Conservation (phyloP, 37 sponge, comb jelly and placozoan genomes). For the Haliclona indistincta region DNA sequence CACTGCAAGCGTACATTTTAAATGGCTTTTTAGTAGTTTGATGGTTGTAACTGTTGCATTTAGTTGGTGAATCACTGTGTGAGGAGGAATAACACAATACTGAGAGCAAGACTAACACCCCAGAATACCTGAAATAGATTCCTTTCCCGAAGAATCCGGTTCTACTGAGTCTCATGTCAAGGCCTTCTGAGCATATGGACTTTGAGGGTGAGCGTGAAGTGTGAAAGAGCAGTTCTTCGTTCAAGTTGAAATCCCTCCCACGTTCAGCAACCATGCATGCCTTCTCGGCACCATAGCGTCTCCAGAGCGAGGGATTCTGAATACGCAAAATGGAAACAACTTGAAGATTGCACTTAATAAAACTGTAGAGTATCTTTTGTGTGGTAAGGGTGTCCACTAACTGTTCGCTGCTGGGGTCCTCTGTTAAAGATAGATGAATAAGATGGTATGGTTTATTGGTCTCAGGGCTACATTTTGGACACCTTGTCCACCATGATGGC, state of each 20-base stretch:
- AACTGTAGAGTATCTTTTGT: too few species aligned
- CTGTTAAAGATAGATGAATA: conserved; percentile 26
- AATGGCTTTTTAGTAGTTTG: conserved; percentile 25
- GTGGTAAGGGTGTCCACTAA: too few species aligned
- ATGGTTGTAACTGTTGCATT: conserved; percentile 62
- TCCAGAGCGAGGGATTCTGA: conserved; percentile 60
- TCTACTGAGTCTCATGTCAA: conserved; percentile 61
- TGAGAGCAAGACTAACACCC: background rate
- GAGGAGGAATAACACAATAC: background rate
- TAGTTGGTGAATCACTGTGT: conserved; percentile 64
- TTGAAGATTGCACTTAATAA: too few species aligned
- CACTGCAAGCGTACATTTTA: conserved; percentile 65
- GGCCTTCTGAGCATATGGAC: conserved; percentile 76
- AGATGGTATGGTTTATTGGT: conserved; percentile 20
- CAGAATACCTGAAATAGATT: conserved; percentile 79
- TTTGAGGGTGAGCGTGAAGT: conserved; percentile 28
- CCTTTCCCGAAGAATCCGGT: conserved; percentile 74
- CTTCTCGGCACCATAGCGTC: conserved; percentile 52
- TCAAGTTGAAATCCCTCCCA: conserved; percentile 22
- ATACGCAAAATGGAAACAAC: conserved; percentile 46
- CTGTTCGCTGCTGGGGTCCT: conserved; percentile 16
- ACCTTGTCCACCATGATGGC: conserved; percentile 19
- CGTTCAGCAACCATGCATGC: conserved; percentile 37
- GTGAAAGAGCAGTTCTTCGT: conserved; percentile 66
- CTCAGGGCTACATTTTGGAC: conserved; percentile 26